Evolutionary conservation across 2,113 vertebrate species (phyloP), one percentile per base, ranked within the genome.

Genomic region (Neopipo cinnamomea): DNA sequence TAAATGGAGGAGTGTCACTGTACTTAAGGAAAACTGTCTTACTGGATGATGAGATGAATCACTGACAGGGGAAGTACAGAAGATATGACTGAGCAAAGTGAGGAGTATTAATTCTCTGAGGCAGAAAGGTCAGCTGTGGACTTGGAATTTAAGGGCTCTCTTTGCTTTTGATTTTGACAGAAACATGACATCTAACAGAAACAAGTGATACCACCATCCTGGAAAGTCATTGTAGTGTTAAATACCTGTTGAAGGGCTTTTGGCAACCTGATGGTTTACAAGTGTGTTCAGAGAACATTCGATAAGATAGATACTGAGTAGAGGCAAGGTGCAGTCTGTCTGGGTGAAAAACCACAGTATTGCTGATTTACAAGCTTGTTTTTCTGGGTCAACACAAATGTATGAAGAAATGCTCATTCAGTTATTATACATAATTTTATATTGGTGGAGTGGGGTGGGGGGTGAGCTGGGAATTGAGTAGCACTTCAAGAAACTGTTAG

Each of bases 181-280:
- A 90, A 93, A 68, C 49, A 49, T 92, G 88, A 70, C 86, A 68
- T 85, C 56, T 86, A 65, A 73, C 53, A 90, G 81, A 86, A 84
- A 19, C 21, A 79, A 79, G 58, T 50, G 49, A 49, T 89, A 65
- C 3, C 23, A 2, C 37, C 7, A 27, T 75, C 17, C 56, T 75
- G 19, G 11, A 82, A 89, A 93, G 79, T 74, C 76, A 67, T 2
- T 88, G 82, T 85, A 74, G 72, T 81, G 88, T 93, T 92, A 83
- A 93, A 91, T 85, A 90, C 73, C 79, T 89, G 18, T 89, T 88
- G 76, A 93, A 97, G 61, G 73, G 52, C 47, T 95, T 90, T 91
- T 93, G 79, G 66, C 73, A 79, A 61, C 53, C 56, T 79, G 37
- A 49, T 67, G 44, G 77, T 78, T 94, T 86, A 86, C 47, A 71